These are phyloP conservation scores for Acronicta psi DNA, from an alignment of 2,888 invertebrate genomes.

Conservation along the genomic window DNA sequence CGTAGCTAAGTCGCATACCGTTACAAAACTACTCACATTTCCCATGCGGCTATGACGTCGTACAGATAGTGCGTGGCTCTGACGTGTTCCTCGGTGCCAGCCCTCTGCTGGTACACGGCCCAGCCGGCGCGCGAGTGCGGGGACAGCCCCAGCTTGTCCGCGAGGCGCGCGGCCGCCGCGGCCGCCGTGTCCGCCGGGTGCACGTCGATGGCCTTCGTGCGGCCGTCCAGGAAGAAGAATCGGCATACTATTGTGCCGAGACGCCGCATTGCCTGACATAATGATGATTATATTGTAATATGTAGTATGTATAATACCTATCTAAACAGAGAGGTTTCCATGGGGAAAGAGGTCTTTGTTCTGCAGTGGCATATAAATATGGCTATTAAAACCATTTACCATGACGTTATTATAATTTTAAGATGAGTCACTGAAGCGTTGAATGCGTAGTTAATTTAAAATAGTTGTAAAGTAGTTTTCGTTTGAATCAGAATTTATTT, in stretches of 20 bases:
- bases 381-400: too few species aligned
- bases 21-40: constrained; percentile 90
- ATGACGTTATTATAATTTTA: too few species aligned
- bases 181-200: constrained; percentile 98
- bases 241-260: constrained; percentile 97
- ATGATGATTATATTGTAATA: background rate
- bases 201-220: constrained; percentile 98
- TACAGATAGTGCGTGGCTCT: constrained; percentile 97
- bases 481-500: too few species aligned
- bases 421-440: too few species aligned
- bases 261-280: constrained; percentile 94
- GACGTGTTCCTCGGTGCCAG: constrained; percentile 96
- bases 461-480: too few species aligned
- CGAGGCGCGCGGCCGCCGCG: constrained; percentile 96
- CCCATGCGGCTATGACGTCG: constrained; percentile 98
- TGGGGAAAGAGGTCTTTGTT: too few species aligned
- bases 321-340: too few species aligned
- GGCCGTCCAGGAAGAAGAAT: constrained; percentile 98
- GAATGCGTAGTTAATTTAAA: too few species aligned
- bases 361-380: too few species aligned
- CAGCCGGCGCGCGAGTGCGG: constrained; percentile 94
- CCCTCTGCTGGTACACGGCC: constrained; percentile 97
- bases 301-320: too few species aligned
- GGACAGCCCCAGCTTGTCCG: constrained; percentile 95
- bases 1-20: background rate